Base-by-base conservation (phyloP, 2,888 invertebrate species). In the Sisyra terminalis region DNA sequence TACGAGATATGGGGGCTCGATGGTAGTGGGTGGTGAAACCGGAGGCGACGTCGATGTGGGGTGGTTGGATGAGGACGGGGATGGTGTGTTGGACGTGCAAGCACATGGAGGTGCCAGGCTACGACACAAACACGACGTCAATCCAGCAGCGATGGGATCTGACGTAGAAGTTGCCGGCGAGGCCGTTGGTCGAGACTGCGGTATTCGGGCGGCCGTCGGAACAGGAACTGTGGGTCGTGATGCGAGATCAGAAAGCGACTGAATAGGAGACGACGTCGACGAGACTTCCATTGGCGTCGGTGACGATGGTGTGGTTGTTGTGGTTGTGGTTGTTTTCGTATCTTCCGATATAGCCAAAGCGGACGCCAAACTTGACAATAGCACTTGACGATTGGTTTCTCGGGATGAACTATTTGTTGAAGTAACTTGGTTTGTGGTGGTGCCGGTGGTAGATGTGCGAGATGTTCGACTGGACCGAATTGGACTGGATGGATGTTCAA, bases 241-340 rank as follows among this genome's bases (percentile, higher is more conserved):
- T 45, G 74, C 73, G 53, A 74, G 63, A 58, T 74, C 73, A 40
- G 75, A 75, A 46, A 75, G 59, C 44, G 74, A 75, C 56, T 73
- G 73, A 17, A 74, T 73, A 40, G 74, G 72, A 40, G 73, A 73
- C 36, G 45, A 52, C 51, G 45, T 55, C 53, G 46, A 62, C 63
- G 13, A 61, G 42, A 35, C 46, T 45, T 37, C 43, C 55, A 13
- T 60, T 55, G 39, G 63, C 61, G 50, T 57, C 51, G 44, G 56
- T 53, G 46, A 62, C 63, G 13, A 61, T 57, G 54, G 29, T 29
- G 40, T 45, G 42, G 40, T 46, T 36, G 46, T 40, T 39, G 39
- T 40, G 17, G 44, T 24, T 24, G 39, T 16, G 10, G 43, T 38
- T n/a, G 14, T 30, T 15, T 15, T 16, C 29, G 37, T 38, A 17